A percentile compares a stretch with the other conserved stretches of the same genome.
Conservation (phyloP, 1,140 invertebrate species). For the Trichogramma pretiosum region DNA sequence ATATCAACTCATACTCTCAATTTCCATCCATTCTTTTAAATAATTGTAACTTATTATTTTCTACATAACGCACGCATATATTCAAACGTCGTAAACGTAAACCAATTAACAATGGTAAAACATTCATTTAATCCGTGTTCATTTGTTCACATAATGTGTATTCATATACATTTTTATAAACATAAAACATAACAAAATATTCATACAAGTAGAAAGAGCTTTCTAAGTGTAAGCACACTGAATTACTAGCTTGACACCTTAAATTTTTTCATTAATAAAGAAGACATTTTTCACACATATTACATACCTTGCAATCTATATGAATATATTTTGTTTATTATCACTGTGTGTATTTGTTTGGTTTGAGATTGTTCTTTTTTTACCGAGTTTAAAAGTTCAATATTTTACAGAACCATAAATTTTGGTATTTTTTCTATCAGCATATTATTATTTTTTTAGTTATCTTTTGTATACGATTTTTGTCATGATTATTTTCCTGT, state of each 20-base stretch:
- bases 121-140: too few species aligned
- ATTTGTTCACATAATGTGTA: constrained; percentile 6
- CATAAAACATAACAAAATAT: constrained; percentile 19
- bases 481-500: constrained; percentile 1
- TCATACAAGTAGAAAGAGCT: constrained; percentile 9
- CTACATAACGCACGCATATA: too few species aligned
- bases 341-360: constrained; percentile 6
- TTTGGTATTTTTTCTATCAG: background rate
- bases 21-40: background rate
- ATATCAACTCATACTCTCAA: background rate
- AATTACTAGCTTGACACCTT: too few species aligned
- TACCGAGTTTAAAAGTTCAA: constrained; percentile 6
- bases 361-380: constrained; percentile 5
- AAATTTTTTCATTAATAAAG: too few species aligned
- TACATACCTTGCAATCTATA: too few species aligned
- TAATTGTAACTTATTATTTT: background rate
- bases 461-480: background rate
- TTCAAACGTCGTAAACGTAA: too few species aligned
- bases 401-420: constrained; percentile 6
- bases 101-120: constrained; percentile 17
- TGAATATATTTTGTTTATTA: constrained; percentile 5
- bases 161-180: constrained; percentile 9
- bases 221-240: constrained; percentile 9
- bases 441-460: background rate
- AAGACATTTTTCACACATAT: too few species aligned